Evolutionary conservation across 1,140 invertebrate species (phyloP).

Genomic region (Lepidurus arcticus): DNA sequence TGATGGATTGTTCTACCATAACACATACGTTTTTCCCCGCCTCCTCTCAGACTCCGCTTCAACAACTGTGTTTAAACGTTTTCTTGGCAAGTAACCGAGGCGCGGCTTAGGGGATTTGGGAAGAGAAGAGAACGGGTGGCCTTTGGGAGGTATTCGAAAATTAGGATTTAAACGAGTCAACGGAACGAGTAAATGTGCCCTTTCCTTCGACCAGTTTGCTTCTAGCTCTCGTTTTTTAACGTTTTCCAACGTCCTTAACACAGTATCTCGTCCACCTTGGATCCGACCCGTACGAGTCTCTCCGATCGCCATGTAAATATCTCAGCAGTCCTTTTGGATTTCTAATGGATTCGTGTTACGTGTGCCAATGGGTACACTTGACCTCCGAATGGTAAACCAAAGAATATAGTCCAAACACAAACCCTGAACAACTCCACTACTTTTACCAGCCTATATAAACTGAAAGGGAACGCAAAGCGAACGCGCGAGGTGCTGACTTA

Average conservation of each 20-base stretch:
- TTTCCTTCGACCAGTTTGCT: background rate
- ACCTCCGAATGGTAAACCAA: slow-evolving; percentile 15
- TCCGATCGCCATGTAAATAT: slow-evolving; percentile 1
- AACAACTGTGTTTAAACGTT: too few relatives aligned
- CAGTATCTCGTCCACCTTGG: slow-evolving; percentile 10
- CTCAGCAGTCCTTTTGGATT: background rate
- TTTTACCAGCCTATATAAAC: background rate
- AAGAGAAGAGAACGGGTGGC: too few relatives aligned
- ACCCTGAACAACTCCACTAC: background rate
- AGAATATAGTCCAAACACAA: background rate
- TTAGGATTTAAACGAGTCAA: background rate
- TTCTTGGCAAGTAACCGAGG: too few relatives aligned
- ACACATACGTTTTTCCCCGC: too few relatives aligned
- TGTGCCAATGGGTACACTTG: slow-evolving; percentile 21
- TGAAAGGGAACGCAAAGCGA: background rate
- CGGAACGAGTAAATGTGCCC: background rate
- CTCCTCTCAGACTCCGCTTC: too few relatives aligned
- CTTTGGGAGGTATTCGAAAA: background rate
- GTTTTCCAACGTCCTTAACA: slow-evolving; percentile 5
- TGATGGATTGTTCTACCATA: too few relatives aligned
- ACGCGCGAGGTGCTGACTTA: background rate
- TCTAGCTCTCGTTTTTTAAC: background rate
- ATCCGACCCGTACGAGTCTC: background rate
- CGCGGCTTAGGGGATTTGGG: too few relatives aligned
- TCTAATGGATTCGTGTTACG: background rate